Base-by-base conservation (phyloP, 2,888 invertebrate species). In the Laothoe populi region DNA sequence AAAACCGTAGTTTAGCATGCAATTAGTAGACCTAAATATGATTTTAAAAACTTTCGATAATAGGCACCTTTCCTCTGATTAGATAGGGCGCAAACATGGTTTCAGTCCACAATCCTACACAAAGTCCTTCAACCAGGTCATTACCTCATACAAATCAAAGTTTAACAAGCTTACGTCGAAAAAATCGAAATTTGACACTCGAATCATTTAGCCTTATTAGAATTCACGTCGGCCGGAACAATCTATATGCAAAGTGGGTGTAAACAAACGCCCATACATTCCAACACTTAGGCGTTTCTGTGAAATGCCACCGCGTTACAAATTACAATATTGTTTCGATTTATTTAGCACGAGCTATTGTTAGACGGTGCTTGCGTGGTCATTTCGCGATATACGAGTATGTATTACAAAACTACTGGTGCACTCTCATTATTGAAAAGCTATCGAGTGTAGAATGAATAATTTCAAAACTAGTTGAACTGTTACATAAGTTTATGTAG, bases 221-320 rank as follows among this genome's bases (percentile, higher is more conserved):
- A 83, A 87, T 87, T 85, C 85, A 85, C 81, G 78, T 77, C 74
- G 77, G 72, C 72, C 74, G 71, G 76, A 78, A 79, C 83, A 83
- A 82, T 83, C 74, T 83, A 87, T 86, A 88, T 89, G 88, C 84
- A 82, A 88, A 87, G 73, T 79, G 83, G 79, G 73, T 74, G 81
- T 80, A 81, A 86, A 86, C 84, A 84, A 80, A 83, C 77, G 75
- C 68, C 72, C 76, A 76, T 73, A 78, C 78, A 78, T 74, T 73
- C 72, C 72, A 61, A 65, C 69, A 66, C 66, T 66, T 70, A 65
- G 65, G 60, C 66, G 66, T 63, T 66, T 67, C 66, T 62, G 59
- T 63, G 65, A 66, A 70, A 65, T 67, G 63, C 61, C 65, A n/a
- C 40, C 49, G 40, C 60, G 13, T 23, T 44, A 19, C 44, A 44